phyloP scores from a whole-genome alignment of 2,888 invertebrate species.

The Rotaria socialis region DNA sequence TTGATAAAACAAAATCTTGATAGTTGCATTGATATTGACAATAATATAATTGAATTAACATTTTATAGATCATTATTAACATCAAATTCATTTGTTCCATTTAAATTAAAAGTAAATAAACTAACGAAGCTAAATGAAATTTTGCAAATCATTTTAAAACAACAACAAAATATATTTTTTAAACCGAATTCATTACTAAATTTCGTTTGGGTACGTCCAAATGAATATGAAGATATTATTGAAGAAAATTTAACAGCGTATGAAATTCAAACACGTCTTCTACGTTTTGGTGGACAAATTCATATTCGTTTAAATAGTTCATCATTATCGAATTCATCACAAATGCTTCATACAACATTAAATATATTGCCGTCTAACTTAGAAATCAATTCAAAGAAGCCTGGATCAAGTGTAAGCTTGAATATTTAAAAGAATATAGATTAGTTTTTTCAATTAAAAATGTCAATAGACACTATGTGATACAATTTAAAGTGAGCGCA shows the following conservation, averaged over 20 bases:
- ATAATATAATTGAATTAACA: not conserved
- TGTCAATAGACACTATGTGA: not conserved
- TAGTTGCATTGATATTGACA: constrained; percentile 1
- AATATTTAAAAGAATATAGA: not conserved
- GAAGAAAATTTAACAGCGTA: not conserved
- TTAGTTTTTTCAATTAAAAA: not conserved
- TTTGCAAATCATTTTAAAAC: not conserved
- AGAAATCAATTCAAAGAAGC: not conserved
- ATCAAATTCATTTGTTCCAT: not conserved
- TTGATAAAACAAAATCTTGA: not conserved
- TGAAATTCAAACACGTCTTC: not conserved
- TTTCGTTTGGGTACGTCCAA: not conserved
- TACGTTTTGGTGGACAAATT: constrained; percentile 19
- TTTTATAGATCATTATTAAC: not conserved
- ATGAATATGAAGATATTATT: not conserved
- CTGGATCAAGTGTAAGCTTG: constrained; percentile 4
- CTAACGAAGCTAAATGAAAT: not conserved
- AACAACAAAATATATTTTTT: not conserved
- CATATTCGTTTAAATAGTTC: not conserved
- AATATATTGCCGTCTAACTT: not conserved
- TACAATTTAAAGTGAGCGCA: not conserved
- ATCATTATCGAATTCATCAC: not conserved
- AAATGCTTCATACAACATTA: not conserved
- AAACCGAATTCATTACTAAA: not conserved
- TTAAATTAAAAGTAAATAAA: not conserved